Evolutionary conservation across 2,113 vertebrate genomes (phyloP).

Genomic region (Glaucidium brasilianum): DNA sequence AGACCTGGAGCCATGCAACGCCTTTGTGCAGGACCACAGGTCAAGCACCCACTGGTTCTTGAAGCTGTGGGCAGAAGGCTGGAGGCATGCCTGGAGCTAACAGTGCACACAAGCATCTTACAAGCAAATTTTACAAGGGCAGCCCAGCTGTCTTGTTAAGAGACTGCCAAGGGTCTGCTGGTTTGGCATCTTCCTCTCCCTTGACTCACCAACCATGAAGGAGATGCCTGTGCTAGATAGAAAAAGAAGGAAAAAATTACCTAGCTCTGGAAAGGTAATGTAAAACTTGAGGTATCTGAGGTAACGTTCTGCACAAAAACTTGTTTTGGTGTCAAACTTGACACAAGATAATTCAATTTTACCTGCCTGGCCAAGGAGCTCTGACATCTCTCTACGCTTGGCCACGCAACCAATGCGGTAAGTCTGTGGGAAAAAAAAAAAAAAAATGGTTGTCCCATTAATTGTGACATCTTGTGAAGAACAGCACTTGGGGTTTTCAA

Average conservation of each 20-base stretch:
- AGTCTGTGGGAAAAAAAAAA: accelerated
- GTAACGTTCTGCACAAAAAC: not conserved
- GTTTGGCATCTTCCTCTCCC: not conserved
- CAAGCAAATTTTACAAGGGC: not conserved
- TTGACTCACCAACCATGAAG: not conserved
- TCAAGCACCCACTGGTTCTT: not conserved
- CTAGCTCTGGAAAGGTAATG: not conserved
- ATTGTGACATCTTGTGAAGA: not conserved
- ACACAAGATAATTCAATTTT: not conserved
- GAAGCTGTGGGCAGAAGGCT: accelerated
- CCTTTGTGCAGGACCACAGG: not conserved
- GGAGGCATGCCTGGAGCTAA: not conserved
- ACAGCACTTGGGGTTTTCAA: not conserved
- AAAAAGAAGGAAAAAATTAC: not conserved
- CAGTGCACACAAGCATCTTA: not conserved
- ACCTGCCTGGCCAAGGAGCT: not conserved
- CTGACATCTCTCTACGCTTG: not conserved
- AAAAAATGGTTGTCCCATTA: no score
- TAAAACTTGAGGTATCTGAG: not conserved
- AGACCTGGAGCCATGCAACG: accelerated
- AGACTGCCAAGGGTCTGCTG: not conserved
- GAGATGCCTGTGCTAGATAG: not conserved
- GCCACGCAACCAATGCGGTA: not conserved
- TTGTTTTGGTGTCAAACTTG: not conserved
- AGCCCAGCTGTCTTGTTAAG: not conserved